Evolutionary conservation across 2,888 invertebrate genomes (phyloP).

Genomic region (Trimorus sp.): DNA sequence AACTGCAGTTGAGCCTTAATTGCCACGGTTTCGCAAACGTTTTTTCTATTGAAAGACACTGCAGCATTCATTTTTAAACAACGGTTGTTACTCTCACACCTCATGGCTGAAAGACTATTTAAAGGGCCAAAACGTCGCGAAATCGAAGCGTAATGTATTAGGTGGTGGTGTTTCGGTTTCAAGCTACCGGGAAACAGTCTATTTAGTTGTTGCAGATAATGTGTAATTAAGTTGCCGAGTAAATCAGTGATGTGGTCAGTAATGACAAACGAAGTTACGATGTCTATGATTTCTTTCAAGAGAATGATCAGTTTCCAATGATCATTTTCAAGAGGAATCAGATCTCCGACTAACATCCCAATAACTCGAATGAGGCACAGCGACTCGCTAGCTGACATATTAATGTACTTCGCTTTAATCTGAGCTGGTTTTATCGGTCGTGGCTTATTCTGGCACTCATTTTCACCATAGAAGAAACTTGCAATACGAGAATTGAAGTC

Average conservation of each 20-base stretch:
- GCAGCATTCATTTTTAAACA: background rate
- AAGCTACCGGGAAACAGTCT: background rate
- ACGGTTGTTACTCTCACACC: background rate
- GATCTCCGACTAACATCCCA: too few relatives aligned
- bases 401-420: too few relatives aligned
- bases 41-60: background rate
- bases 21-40: background rate
- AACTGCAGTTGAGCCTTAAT: background rate
- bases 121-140: background rate
- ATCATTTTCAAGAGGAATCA: too few relatives aligned
- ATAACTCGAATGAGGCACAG: too few relatives aligned
- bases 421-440: too few relatives aligned
- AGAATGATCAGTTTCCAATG: too few relatives aligned
- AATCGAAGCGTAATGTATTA: background rate
- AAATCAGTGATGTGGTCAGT: too few relatives aligned
- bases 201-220: too few relatives aligned
- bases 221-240: too few relatives aligned
- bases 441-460: slow-evolving; percentile 7
- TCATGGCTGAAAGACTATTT: background rate
- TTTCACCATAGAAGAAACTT: slow-evolving; percentile 15
- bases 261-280: too few relatives aligned
- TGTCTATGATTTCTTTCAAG: too few relatives aligned
- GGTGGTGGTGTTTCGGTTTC: background rate
- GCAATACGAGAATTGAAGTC: slow-evolving; percentile 27
- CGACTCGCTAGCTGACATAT: too few relatives aligned